Conservation (phyloP, 2,888 invertebrate species). For the Electrophaes corylata region DNA sequence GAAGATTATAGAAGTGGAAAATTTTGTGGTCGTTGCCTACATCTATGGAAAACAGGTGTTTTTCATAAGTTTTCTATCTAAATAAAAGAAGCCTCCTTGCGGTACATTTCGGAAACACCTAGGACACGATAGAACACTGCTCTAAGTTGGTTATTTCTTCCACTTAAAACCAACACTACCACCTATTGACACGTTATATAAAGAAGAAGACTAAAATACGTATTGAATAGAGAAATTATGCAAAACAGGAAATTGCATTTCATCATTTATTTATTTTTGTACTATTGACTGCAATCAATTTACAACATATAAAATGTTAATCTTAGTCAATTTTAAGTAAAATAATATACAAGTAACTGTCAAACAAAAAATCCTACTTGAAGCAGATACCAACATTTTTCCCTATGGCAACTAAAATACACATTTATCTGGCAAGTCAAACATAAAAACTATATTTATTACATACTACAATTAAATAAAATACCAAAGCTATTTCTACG, state of each 20-base stretch:
- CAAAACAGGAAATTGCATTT: slow-evolving; percentile 2
- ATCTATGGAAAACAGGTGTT: no score
- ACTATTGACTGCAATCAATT: slow-evolving; percentile 32
- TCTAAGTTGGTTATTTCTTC: no score
- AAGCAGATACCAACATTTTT: slow-evolving; percentile 19
- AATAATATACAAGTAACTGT: slow-evolving; percentile 3
- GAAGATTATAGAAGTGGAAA: no score
- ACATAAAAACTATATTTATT: slow-evolving; percentile 11
- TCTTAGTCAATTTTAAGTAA: slow-evolving; percentile 16
- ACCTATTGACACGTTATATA: no score
- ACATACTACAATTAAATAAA: slow-evolving; percentile 5
- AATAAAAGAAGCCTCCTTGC: no score
- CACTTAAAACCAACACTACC: no score
- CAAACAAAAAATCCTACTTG: slow-evolving; percentile 20
- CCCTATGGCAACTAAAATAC: slow-evolving; percentile 21
- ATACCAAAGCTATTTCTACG: slow-evolving; percentile 8
- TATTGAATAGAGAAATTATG: not conserved
- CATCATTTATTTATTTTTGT: slow-evolving; percentile 27
- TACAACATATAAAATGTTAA: slow-evolving; percentile 27
- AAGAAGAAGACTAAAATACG: no score
- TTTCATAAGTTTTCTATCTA: no score
- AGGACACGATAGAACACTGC: no score
- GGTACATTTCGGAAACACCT: no score
- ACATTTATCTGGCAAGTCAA: slow-evolving; percentile 20
- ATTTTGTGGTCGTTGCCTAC: no score